Evolutionary conservation across 2,888 invertebrate species (phyloP), one percentile per base, ranked within the genome.

Genomic region (Anaspis maculata): DNA sequence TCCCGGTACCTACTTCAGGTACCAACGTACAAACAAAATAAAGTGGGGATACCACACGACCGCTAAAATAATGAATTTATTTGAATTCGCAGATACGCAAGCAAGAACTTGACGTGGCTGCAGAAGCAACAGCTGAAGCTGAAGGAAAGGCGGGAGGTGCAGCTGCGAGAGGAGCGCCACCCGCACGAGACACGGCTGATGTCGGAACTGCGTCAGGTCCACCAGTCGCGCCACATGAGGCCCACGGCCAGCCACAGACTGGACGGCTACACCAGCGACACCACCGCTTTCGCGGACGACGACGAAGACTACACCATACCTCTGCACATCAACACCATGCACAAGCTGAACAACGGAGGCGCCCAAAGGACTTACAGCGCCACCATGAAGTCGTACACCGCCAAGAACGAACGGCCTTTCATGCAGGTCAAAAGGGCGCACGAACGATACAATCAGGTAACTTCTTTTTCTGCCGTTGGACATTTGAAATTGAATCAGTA

Each of bases 51-150:
- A n/a, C n/a, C n/a, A n/a, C n/a, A n/a, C n/a, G n/a, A n/a, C n/a
- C n/a, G n/a, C n/a, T n/a, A n/a, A n/a, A n/a, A n/a, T n/a, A n/a
- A n/a, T n/a, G n/a, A n/a, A n/a, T n/a, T n/a, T 19, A 5, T 19
- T 3, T 16, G 2, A 19, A 13, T 52, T 57, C n/a, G 5, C 48
- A 61, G 61, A 37, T 58, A 58, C 36, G 41, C 51, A 31, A 52
- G 48, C 31, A 61, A 63, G 15, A 61, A 64, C 13, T 67, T 80
- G 44, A 81, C 86, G 33, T 88, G 87, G 87, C 71, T 88, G 41
- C 85, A 86, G 62, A 72, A 81, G 45, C 87, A 88, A 57, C 87
- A 88, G 57, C 76, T 83, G 59, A 86, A 86, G 59, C 71, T 88
- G 26, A 74, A 83, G 28, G 85, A 85, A 50, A 73, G 82, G 48